Evolutionary conservation across 2,113 vertebrate genomes (phyloP).

Genomic region (Chaenogobius annularis): DNA sequence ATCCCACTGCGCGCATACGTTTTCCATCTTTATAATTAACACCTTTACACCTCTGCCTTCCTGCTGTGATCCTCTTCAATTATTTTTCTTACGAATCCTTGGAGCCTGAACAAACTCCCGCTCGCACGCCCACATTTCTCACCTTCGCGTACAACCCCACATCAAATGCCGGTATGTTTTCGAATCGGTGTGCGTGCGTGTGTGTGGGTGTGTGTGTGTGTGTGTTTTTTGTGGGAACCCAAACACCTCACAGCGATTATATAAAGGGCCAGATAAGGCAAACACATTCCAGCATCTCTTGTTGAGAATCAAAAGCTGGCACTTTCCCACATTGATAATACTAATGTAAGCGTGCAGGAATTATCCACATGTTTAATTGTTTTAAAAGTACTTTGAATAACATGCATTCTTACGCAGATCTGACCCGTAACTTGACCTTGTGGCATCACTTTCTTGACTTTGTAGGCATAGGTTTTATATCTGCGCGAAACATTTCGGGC

Average conservation of each 20-base stretch:
- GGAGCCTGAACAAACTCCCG: neutral
- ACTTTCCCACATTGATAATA: conserved; percentile 76
- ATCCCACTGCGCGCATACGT: conserved; percentile 2
- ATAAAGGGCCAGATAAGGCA: conserved; percentile 58
- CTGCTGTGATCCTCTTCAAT: neutral
- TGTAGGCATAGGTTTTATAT: too few relatives aligned
- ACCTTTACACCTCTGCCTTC: neutral
- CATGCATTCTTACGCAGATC: too few relatives aligned
- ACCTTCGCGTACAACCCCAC: neutral
- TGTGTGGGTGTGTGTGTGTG: too few relatives aligned
- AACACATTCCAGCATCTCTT: conserved; percentile 58
- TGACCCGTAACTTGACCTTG: too few relatives aligned
- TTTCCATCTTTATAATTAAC: conserved; percentile 3
- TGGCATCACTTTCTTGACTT: too few relatives aligned
- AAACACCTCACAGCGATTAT: conserved; percentile 62
- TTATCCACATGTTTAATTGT: too few relatives aligned
- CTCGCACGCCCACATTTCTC: conserved; percentile 1
- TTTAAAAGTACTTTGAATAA: too few relatives aligned
- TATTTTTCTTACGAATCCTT: conserved; percentile 1
- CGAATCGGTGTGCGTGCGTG: conserved; percentile 17
- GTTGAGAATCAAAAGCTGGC: conserved; percentile 63
- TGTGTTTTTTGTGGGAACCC: conserved; percentile 48
- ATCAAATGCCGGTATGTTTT: conserved; percentile 20
- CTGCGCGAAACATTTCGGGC: too few relatives aligned
- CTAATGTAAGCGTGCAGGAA: conserved; percentile 15